A percentile compares a stretch with the other conserved stretches of the same genome.
Conservation (phyloP, 2,888 invertebrate genomes). For the Mesorhabditis spiculigera region DNA sequence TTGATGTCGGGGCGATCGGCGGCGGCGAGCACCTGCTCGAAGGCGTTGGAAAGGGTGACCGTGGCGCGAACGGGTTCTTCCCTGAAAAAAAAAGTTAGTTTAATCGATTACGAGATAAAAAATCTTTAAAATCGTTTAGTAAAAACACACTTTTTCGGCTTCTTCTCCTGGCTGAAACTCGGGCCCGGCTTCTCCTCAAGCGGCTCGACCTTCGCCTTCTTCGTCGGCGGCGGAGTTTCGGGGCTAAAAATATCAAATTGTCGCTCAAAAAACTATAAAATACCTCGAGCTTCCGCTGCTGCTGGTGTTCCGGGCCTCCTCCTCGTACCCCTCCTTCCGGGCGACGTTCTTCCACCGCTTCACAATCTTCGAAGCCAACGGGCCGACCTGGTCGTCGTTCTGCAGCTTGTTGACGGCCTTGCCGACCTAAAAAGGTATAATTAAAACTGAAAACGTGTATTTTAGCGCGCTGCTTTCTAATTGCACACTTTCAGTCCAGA, state of each 20-base stretch:
- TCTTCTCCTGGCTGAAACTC: neutral
- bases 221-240: neutral
- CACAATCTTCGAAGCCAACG: constrained; percentile 11
- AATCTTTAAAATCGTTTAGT: neutral
- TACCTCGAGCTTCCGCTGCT: neutral
- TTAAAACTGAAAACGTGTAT: too few relatives aligned
- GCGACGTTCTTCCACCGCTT: constrained; percentile 17
- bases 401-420: constrained; percentile 14
- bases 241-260: neutral
- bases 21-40: neutral
- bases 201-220: neutral
- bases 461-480: too few relatives aligned
- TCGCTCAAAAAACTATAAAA: neutral
- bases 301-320: neutral
- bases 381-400: constrained; percentile 7
- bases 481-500: too few relatives aligned
- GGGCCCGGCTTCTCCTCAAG: too few relatives aligned
- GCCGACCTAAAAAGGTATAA: neutral
- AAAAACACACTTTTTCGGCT: neutral
- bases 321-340: neutral
- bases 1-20: neutral
- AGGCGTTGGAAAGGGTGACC: neutral
- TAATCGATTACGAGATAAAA: neutral
- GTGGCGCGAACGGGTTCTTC: neutral
- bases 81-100: neutral